Percentiles rank a stretch among this genome's conserved stretches.
Conservation (phyloP, 1,140 invertebrate genomes). For the Phymastichus coffea region DNA sequence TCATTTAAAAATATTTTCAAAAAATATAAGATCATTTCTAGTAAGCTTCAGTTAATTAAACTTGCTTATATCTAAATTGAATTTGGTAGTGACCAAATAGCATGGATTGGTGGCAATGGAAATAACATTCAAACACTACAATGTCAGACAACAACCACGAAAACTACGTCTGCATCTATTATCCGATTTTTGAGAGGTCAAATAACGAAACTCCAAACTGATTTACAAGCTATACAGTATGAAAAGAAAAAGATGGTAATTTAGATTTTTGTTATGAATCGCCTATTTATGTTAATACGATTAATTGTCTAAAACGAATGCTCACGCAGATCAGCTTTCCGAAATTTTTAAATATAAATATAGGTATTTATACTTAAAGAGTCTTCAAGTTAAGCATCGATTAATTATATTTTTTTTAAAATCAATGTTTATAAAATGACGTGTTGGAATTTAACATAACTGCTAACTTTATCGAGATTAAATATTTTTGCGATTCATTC, state of each 20-base stretch:
- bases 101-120: no score
- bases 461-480: no score
- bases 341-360: constrained; percentile 12
- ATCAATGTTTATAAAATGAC: not conserved
- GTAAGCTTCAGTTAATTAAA: no score
- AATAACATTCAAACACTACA: no score
- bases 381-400: no score
- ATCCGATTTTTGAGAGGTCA: constrained; percentile 50
- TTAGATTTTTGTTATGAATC: not conserved
- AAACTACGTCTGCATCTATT: constrained; percentile 21
- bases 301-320: no score
- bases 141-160: not conserved
- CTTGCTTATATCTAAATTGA: no score
- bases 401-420: not conserved
- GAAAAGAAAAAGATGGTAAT: constrained; percentile 49
- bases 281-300: not conserved
- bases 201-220: constrained; percentile 50
- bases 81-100: no score
- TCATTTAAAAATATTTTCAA: no score
- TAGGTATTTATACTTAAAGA: not conserved
- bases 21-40: no score
- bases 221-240: constrained; percentile 47
- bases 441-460: not conserved
- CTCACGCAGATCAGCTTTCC: no score
- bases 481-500: no score